Conservation (phyloP, 2,113 vertebrate species). For the Urocynchramus pylzowi region DNA sequence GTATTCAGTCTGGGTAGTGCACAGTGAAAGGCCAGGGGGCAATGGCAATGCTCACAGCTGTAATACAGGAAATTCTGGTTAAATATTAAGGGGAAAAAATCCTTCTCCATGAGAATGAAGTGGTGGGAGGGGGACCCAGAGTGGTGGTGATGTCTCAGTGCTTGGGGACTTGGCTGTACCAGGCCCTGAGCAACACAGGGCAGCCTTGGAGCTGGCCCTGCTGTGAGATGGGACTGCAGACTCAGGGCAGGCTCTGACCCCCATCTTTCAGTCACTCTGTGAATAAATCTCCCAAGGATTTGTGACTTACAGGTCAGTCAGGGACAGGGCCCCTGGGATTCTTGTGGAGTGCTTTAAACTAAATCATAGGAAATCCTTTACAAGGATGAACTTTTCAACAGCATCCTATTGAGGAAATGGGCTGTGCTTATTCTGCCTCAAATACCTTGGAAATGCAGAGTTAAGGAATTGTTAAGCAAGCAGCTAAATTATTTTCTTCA, state of each 20-base stretch:
- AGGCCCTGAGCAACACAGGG: neutral
- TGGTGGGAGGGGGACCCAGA: neutral
- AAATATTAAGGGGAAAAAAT: neutral
- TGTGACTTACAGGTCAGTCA: neutral
- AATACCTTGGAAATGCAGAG: neutral
- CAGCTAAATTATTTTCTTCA: neutral
- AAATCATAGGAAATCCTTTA: slow-evolving; percentile 18
- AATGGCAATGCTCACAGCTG: neutral
- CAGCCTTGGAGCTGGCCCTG: neutral
- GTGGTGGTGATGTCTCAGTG: neutral
- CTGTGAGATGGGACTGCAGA: neutral
- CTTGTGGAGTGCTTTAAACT: neutral
- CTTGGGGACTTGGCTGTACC: neutral
- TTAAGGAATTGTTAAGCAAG: neutral
- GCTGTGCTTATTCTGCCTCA: neutral
- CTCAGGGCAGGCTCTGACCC: neutral
- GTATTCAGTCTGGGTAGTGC: neutral
- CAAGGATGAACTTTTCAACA: neutral
- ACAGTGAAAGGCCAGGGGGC: neutral
- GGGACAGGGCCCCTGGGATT: neutral
- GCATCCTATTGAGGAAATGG: neutral
- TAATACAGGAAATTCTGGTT: neutral
- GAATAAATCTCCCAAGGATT: neutral
- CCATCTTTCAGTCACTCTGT: neutral
- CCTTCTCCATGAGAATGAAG: neutral